Conservation (phyloP, 2,888 invertebrate genomes). For the Alsophila aescularia region DNA sequence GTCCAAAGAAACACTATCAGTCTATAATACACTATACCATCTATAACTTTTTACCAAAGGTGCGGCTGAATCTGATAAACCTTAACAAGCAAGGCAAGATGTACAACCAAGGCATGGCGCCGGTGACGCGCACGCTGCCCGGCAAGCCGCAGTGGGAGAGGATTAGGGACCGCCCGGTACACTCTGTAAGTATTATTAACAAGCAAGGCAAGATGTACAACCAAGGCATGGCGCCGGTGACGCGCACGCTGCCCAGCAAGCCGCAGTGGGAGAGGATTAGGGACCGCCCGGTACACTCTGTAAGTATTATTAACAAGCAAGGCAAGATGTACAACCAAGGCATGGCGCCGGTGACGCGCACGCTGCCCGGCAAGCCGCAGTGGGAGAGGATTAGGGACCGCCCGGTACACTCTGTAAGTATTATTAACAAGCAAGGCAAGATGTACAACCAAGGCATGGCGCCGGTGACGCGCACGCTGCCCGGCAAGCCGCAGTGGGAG, state of each 20-base stretch:
- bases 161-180: constrained; percentile 91
- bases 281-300: constrained; percentile 91
- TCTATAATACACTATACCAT: background rate
- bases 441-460: constrained; percentile 96
- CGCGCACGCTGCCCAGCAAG: constrained; percentile 89
- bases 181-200: constrained; percentile 89
- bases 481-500: constrained; percentile 93
- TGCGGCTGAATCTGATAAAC: constrained; percentile 93
- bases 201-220: constrained; percentile 95
- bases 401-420: constrained; percentile 89
- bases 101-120: constrained; percentile 96
- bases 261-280: constrained; percentile 93
- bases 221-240: constrained; percentile 95
- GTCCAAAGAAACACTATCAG: no score
- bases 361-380: constrained; percentile 89
- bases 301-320: constrained; percentile 91
- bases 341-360: constrained; percentile 92
- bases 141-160: constrained; percentile 93
- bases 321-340: constrained; percentile 96
- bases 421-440: constrained; percentile 93
- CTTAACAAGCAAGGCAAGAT: constrained; percentile 95
- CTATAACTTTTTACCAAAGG: constrained; percentile 49
- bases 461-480: constrained; percentile 90
- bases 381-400: constrained; percentile 94
- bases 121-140: constrained; percentile 90